Evolutionary conservation across 2,797 vertebrate species (phyloP).

Genomic region (Parauchenoglanis ngamensis): DNA sequence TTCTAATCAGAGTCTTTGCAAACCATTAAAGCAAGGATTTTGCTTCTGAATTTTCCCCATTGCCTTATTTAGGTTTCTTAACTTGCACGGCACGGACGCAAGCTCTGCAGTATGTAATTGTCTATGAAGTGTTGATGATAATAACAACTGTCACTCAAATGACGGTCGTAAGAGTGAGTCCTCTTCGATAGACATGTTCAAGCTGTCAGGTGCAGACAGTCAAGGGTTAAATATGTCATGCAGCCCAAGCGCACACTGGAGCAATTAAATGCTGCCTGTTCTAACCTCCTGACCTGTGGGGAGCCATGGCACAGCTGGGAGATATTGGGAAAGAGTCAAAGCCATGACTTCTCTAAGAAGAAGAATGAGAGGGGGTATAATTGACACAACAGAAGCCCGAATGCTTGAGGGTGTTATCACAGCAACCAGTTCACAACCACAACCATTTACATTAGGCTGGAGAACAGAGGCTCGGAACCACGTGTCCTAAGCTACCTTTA

Average conservation of each 20-base stretch:
- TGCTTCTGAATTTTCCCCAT: constrained; percentile 7
- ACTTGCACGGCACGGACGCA: background rate
- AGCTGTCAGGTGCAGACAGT: constrained; percentile 48
- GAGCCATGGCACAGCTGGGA: constrained; percentile 54
- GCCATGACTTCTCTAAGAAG: constrained; percentile 48
- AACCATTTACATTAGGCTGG: constrained; percentile 13
- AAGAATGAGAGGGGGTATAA: constrained; percentile 50
- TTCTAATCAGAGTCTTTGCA: constrained; percentile 52
- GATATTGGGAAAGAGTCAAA: constrained; percentile 52
- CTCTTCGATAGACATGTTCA: constrained; percentile 38
- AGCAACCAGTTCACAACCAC: constrained; percentile 25
- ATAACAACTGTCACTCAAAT: constrained; percentile 55
- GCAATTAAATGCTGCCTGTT: constrained; percentile 56
- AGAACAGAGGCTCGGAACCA: background rate
- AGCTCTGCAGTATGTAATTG: constrained; percentile 36
- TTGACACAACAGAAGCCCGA: constrained; percentile 49
- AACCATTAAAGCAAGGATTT: constrained; percentile 50
- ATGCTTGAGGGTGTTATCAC: constrained; percentile 41
- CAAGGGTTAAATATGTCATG: constrained; percentile 55
- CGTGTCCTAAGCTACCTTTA: background rate
- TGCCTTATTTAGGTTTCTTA: constrained; percentile 10
- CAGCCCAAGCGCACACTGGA: constrained; percentile 41
- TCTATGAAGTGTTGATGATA: constrained; percentile 54
- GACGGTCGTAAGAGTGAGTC: constrained; percentile 48
- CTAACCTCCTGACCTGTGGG: constrained; percentile 55